Percentiles rank a stretch among this genome's conserved stretches.
Evolutionary conservation across 2,888 invertebrate species (phyloP).

Genomic region (Mycogona germanica): DNA sequence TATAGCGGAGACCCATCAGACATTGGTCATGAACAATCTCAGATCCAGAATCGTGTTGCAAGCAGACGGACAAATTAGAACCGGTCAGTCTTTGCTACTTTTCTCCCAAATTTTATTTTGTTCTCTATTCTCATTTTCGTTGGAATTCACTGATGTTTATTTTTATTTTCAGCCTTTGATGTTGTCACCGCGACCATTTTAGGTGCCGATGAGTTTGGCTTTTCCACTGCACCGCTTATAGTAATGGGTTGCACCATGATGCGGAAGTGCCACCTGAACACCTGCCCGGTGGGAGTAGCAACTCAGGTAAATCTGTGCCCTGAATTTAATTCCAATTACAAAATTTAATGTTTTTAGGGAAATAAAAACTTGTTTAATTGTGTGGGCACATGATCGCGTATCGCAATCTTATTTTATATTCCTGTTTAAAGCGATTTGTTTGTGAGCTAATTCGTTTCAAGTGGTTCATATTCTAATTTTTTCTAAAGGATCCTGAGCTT

Average conservation of each 20-base stretch:
- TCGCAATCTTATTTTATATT: too few relatives aligned
- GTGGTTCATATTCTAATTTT: too few relatives aligned
- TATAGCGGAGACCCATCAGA: slow-evolving; percentile 96
- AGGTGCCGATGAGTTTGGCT: slow-evolving; percentile 97
- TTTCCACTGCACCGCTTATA: slow-evolving; percentile 96
- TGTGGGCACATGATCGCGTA: neutral
- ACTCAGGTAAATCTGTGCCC: slow-evolving; percentile 51
- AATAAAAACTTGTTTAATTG: neutral
- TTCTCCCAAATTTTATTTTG: neutral
- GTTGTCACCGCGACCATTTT: slow-evolving; percentile 88
- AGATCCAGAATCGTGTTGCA: slow-evolving; percentile 87
- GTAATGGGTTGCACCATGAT: slow-evolving; percentile 99
- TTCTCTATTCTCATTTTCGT: neutral
- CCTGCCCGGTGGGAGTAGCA: slow-evolving; percentile 97
- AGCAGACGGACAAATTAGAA: slow-evolving; percentile 69
- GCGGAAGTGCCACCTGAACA: slow-evolving; percentile 98
- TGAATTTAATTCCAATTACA: neutral
- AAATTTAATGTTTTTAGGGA: neutral
- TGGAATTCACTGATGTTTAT: neutral
- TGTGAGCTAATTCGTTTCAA: too few relatives aligned
- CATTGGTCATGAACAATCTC: slow-evolving; percentile 82
- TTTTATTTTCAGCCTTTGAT: slow-evolving; percentile 59
- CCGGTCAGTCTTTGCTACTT: slow-evolving; percentile 30
- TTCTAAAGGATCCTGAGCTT: slow-evolving; percentile 62
- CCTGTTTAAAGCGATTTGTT: too few relatives aligned